A percentile compares a stretch with the other conserved stretches of the same genome.
These are phyloP conservation scores for Acridotheres tristis DNA, from an alignment of 2,797 vertebrate species.

Conservation along the genomic window DNA sequence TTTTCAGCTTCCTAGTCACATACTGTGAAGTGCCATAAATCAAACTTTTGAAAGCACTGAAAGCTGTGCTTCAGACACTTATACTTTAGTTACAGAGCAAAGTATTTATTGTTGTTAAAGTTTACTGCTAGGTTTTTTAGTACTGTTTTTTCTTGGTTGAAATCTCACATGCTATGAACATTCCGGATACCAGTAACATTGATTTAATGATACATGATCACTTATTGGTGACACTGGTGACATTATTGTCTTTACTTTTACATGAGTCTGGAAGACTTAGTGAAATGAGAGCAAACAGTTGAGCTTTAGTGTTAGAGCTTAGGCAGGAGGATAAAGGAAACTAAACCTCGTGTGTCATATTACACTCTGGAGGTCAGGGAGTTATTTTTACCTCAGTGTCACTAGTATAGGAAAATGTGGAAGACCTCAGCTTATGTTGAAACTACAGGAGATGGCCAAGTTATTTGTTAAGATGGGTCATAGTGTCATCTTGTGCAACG, in stretches of 20 bases:
- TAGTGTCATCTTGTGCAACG: not conserved
- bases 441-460: not conserved
- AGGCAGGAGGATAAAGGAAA: not conserved
- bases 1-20: not conserved
- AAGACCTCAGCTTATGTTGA: not conserved
- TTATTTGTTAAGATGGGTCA: not conserved
- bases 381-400: constrained; percentile 27
- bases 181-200: not conserved
- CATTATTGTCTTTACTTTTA: not conserved
- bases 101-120: not conserved
- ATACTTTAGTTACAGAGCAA: not conserved
- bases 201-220: not conserved
- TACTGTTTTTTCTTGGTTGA: not conserved
- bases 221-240: not conserved
- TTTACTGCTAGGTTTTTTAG: not conserved
- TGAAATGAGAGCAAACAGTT: not conserved
- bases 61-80: not conserved
- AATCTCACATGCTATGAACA: not conserved
- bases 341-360: not conserved
- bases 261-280: not conserved
- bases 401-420: not conserved
- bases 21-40: constrained; percentile 23
- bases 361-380: not conserved
- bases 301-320: not conserved
- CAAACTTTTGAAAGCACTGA: not conserved